Conservation (phyloP, 2,888 invertebrate genomes). For the Hermaeophaga mercurialis region DNA sequence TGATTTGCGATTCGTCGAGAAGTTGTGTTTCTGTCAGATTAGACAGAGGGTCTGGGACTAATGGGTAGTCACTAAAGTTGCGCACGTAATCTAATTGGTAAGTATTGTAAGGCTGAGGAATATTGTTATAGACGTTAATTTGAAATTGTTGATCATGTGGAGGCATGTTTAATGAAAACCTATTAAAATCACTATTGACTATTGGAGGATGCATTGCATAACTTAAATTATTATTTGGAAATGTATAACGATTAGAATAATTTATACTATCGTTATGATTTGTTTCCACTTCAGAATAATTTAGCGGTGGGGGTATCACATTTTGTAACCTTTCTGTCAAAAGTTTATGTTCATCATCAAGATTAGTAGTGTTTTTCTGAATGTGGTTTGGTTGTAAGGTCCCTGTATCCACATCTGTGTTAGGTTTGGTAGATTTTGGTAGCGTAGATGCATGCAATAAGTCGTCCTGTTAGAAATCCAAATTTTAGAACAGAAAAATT, state of each 20-base stretch:
- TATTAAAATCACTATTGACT: slow-evolving; percentile 27
- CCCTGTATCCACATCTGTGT: slow-evolving; percentile 41
- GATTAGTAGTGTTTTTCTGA: slow-evolving; percentile 9
- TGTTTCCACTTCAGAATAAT: slow-evolving; percentile 22
- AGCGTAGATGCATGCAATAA: slow-evolving; percentile 48
- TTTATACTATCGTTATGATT: slow-evolving; percentile 14
- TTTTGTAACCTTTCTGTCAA: slow-evolving; percentile 5
- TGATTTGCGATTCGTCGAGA: slow-evolving; percentile 38
- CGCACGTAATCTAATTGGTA: slow-evolving; percentile 16
- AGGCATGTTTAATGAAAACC: slow-evolving; percentile 27
- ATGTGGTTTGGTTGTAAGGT: slow-evolving; percentile 34
- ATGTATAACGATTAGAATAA: slow-evolving; percentile 17
- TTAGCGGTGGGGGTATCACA: slow-evolving; percentile 32
- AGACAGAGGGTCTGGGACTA: slow-evolving; percentile 17
- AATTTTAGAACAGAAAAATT: slow-evolving; percentile 27
- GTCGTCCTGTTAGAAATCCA: slow-evolving; percentile 42
- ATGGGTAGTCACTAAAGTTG: slow-evolving; percentile 9
- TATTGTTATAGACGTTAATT: slow-evolving; percentile 43
- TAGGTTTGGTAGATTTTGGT: slow-evolving; percentile 47
- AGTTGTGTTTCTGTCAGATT: slow-evolving; percentile 33
- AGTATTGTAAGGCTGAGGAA: slow-evolving; percentile 23
- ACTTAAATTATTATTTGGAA: slow-evolving; percentile 23
- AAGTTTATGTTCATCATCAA: slow-evolving; percentile 1
- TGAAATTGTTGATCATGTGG: slow-evolving; percentile 38
- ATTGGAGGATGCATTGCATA: slow-evolving; percentile 30